These are phyloP conservation scores for Hyposoter dolosus DNA, from an alignment of 2,888 invertebrate species.

Conservation along the genomic window DNA sequence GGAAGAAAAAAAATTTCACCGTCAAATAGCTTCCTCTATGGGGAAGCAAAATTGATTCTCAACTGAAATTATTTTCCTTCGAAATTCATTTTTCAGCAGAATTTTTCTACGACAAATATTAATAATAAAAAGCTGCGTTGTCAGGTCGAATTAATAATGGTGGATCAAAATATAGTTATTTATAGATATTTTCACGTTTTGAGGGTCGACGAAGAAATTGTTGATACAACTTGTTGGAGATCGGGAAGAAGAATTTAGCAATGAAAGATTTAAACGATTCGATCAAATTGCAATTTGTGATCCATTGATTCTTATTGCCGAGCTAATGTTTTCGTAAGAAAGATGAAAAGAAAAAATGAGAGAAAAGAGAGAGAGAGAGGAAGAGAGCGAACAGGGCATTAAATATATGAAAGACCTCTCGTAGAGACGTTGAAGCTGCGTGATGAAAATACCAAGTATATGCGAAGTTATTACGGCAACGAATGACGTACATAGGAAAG, in stretches of 20 bases:
- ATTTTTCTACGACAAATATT: not conserved
- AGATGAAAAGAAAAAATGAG: conserved; percentile 5
- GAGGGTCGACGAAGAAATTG: not conserved
- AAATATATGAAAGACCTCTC: conserved; percentile 26
- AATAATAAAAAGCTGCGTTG: not conserved
- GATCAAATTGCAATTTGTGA: conserved; percentile 59
- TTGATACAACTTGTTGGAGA: not conserved
- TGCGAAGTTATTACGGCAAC: conserved; percentile 57
- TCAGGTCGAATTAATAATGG: not conserved
- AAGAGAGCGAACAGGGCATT: conserved; percentile 32
- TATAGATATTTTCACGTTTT: not conserved
- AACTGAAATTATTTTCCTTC: not conserved
- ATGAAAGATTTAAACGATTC: conserved; percentile 56
- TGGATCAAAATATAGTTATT: not conserved
- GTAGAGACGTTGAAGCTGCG: conserved; percentile 17
- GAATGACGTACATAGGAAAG: conserved; percentile 32
- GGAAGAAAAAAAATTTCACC: too few species aligned
- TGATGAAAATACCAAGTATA: conserved; percentile 60
- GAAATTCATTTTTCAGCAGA: not conserved
- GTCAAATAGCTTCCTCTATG: too few species aligned
- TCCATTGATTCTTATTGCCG: conserved; percentile 52
- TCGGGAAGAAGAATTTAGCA: conserved; percentile 32
- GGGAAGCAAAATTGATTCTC: too few species aligned
- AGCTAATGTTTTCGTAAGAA: conserved; percentile 34
- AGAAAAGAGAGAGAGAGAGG: conserved; percentile 11